phyloP scores from a whole-genome alignment of 2,888 invertebrate genomes.

The Rotaria macrura region DNA sequence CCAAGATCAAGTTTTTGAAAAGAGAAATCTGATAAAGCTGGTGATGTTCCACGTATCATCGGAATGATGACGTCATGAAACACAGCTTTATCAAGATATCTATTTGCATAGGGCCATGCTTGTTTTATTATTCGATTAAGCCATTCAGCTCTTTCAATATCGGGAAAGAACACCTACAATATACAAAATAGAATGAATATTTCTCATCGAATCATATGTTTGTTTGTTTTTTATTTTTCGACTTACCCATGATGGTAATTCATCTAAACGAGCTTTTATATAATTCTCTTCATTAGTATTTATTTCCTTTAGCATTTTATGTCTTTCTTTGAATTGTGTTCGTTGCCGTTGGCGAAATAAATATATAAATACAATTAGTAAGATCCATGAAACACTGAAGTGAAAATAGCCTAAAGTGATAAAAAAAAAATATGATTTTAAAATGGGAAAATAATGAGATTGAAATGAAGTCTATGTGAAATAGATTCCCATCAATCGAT shows the following conservation, averaged over 20 bases:
- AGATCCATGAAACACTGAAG: conserved; percentile 32
- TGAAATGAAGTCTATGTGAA: neutral
- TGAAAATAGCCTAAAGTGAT: conserved; percentile 22
- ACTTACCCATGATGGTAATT: conserved; percentile 32
- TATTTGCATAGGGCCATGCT: conserved; percentile 29
- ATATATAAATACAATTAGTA: conserved; percentile 26
- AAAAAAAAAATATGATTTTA: neutral
- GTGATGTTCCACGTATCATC: conserved; percentile 19
- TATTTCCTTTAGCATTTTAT: conserved; percentile 15
- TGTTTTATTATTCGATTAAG: conserved; percentile 30
- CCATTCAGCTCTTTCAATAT: conserved; percentile 33
- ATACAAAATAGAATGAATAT: neutral
- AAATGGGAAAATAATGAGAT: too few species aligned
- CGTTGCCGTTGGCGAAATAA: conserved; percentile 27
- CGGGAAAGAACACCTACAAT: conserved; percentile 28
- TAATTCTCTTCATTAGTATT: conserved; percentile 28
- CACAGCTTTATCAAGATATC: conserved; percentile 12
- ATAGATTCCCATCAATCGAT: too few species aligned
- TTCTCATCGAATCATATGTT: neutral
- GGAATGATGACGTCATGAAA: conserved; percentile 22
- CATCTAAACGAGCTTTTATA: conserved; percentile 29
- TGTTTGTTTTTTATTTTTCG: too few species aligned
- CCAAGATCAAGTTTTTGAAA: conserved; percentile 32
- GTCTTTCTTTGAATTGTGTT: conserved; percentile 2
- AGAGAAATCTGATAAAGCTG: conserved; percentile 9